Base-by-base conservation (phyloP, 2,888 invertebrate species). In the Epicampocera succincta region DNA sequence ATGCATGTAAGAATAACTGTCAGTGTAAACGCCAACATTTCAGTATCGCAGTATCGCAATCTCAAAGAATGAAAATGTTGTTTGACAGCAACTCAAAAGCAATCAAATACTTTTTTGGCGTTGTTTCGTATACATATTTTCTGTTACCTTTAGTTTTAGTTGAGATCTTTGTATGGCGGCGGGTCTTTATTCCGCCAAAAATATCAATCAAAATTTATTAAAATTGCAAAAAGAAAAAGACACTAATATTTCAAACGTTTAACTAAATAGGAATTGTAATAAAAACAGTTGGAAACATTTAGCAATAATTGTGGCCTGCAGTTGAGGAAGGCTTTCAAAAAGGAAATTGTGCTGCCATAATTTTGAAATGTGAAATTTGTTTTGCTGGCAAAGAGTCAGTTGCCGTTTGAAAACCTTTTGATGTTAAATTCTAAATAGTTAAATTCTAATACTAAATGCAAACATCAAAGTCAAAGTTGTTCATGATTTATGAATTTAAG, bases 141-240 rank as follows among this genome's bases (percentile, higher is more conserved):
- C 25, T 72, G 9, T 61, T 61, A n/a, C 48, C 46, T 58, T 58
- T 25, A 21, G 13, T 60, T 50, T 71, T 58, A 17, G 40, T 42
- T 33, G 17, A 0, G 17, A 42, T 13, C 50, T 48, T 52, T 50
- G n/a, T 42, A 13, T 15, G 40, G 15, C 48, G 9, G 11, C 6
- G 13, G n/a, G n/a, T n/a, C 6, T 58, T 38, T 25, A 11, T 15
- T 46, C 13, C n/a, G 40, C 17, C 29, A 40, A 29, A 50, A 40
- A 61, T 44, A 72, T 61, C 61, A 72, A 52, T 72, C 52, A 52
- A 61, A 50, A 52, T 72, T 61, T 72, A 61, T 72, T 72, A 61
- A 71, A 69, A 33, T 9, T 8, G 12, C 3, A 21, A 29, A 56
- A 17, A 8, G 21, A 3, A 15, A 58, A 69, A 69, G 19, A 48